phyloP scores from a whole-genome alignment of 2,888 invertebrate genomes.

The Drosophila nr. fundita region DNA sequence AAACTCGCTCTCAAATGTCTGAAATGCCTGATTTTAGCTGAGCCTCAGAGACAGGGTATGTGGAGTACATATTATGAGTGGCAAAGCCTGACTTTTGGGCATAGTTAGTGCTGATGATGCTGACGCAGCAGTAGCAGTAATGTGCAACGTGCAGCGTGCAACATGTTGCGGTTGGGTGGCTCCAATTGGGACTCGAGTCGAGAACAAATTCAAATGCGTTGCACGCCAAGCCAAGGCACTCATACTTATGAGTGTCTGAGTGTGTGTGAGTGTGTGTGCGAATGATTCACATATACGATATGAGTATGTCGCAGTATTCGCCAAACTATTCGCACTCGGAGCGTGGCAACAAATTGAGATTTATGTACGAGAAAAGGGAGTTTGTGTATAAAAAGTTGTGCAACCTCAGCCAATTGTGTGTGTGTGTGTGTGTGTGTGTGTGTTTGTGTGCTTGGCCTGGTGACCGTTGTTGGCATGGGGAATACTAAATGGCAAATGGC shows the following conservation, averaged over 20 bases:
- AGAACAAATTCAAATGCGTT: slow-evolving; percentile 74
- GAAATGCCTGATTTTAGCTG: background rate
- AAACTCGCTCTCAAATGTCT: background rate
- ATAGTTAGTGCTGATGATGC: slow-evolving; percentile 45
- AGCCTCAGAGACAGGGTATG: slow-evolving; percentile 14
- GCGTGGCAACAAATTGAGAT: slow-evolving; percentile 77
- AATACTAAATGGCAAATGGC: slow-evolving; percentile 63
- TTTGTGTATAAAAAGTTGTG: slow-evolving; percentile 18
- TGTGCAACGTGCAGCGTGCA: slow-evolving; percentile 55
- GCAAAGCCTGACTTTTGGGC: slow-evolving; percentile 45
- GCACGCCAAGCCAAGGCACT: slow-evolving; percentile 43
- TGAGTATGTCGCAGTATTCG: slow-evolving; percentile 39
- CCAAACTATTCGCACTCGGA: slow-evolving; percentile 73
- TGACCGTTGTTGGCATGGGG: slow-evolving; percentile 63
- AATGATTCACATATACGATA: slow-evolving; percentile 32
- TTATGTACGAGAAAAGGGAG: slow-evolving; percentile 66
- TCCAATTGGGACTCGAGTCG: slow-evolving; percentile 75
- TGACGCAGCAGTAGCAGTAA: slow-evolving; percentile 27
- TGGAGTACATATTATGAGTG: slow-evolving; percentile 3
- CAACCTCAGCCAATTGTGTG: slow-evolving; percentile 15
- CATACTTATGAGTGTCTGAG: slow-evolving; percentile 43
- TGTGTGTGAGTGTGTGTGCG: slow-evolving; percentile 26
- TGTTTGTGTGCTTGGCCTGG: slow-evolving; percentile 57
- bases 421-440: slow-evolving; percentile 29
- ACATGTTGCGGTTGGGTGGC: slow-evolving; percentile 75